Evolutionary conservation across 2,888 invertebrate genomes (phyloP).

Genomic region (Drosophila pegasa): DNA sequence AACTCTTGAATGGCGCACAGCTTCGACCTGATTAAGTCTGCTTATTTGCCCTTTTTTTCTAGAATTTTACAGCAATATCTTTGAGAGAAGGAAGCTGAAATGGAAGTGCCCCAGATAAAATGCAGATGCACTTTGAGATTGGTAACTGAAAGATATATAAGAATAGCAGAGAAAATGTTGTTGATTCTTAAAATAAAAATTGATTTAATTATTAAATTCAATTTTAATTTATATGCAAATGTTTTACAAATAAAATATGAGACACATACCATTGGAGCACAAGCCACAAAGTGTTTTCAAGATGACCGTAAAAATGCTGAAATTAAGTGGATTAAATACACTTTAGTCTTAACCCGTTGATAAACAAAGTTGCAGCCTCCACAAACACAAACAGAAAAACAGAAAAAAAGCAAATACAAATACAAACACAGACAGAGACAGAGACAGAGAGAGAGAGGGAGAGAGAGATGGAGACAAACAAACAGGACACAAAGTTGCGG

Average conservation of each 20-base stretch:
- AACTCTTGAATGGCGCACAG: slow-evolving; percentile 3
- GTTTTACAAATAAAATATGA: neutral
- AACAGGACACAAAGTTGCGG: slow-evolving; percentile 30
- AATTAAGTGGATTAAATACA: slow-evolving; percentile 16
- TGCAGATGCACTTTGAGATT: neutral
- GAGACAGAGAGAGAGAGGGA: neutral
- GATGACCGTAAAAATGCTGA: neutral
- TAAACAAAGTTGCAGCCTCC: slow-evolving; percentile 27
- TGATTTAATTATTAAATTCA: neutral
- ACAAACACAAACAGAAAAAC: neutral
- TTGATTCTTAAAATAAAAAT: too few relatives aligned
- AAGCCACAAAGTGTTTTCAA: neutral
- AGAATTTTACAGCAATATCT: slow-evolving; percentile 4
- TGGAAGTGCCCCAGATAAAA: neutral
- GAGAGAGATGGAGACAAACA: neutral
- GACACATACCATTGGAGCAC: neutral
- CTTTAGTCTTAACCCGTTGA: slow-evolving; percentile 5
- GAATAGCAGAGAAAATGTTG: too few relatives aligned
- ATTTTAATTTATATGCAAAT: neutral
- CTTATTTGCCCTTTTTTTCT: neutral
- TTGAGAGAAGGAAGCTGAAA: neutral
- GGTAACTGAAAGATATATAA: too few relatives aligned
- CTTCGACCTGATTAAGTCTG: slow-evolving; percentile 19
- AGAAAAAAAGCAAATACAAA: neutral
- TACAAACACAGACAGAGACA: neutral